Evolutionary conservation across 2,888 invertebrate species (phyloP).

Genomic region (Taphrorychus bicolor): DNA sequence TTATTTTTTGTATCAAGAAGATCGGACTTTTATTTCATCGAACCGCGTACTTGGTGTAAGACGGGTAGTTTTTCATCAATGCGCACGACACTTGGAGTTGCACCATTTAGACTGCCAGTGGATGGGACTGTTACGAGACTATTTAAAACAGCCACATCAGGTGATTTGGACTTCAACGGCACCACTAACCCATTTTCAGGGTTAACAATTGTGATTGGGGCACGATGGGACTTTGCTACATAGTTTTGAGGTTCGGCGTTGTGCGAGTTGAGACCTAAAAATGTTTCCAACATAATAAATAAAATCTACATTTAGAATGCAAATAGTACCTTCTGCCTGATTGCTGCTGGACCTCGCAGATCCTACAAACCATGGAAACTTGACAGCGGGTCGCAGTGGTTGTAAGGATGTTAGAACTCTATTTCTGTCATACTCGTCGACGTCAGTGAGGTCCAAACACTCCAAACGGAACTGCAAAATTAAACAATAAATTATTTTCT

Average conservation of each 20-base stretch:
- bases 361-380: conserved; percentile 56
- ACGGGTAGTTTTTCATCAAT: too few relatives aligned
- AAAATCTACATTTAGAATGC: too few relatives aligned
- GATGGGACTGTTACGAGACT: not conserved
- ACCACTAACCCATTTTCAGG: conserved; percentile 26
- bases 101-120: not conserved
- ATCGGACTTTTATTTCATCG: too few relatives aligned
- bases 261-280: too few relatives aligned
- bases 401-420: conserved; percentile 68
- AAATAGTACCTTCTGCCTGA: not conserved
- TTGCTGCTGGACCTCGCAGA: not conserved
- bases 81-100: too few relatives aligned
- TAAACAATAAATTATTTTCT: too few relatives aligned
- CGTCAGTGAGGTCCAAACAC: conserved; percentile 77
- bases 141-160: too few relatives aligned
- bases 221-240: not conserved
- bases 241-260: not conserved
- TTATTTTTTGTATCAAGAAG: too few relatives aligned
- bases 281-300: too few relatives aligned
- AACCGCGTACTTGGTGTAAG: too few relatives aligned
- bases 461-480: conserved; percentile 58
- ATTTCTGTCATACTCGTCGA: conserved; percentile 72
- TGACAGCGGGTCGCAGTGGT: conserved; percentile 59
- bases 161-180: too few relatives aligned
- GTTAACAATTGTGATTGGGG: conserved; percentile 23